Conservation (phyloP, 2,888 invertebrate species). For the Drepanosiphum platanoidis region DNA sequence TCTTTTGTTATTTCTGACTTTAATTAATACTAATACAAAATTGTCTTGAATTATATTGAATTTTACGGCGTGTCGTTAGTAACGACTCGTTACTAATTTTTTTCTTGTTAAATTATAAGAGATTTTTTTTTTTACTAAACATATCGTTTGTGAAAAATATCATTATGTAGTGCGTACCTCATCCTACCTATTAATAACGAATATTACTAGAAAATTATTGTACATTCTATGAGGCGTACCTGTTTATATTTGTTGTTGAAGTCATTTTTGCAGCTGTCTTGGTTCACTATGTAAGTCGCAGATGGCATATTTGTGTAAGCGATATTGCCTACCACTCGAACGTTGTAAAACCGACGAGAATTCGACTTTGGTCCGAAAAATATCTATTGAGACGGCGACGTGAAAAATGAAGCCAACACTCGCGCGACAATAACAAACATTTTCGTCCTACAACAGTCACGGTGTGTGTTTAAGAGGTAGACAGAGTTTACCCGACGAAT, state of each 20-base stretch:
- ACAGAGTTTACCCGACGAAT: not conserved
- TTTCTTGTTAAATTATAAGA: no score
- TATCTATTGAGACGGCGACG: not conserved
- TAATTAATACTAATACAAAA: not conserved
- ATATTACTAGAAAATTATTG: no score
- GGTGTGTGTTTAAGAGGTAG: not conserved
- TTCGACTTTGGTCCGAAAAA: not conserved
- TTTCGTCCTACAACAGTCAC: not conserved
- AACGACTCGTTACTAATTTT: no score
- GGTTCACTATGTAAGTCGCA: not conserved
- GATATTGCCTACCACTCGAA: not conserved
- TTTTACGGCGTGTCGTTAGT: no score
- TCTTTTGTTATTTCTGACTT: not conserved
- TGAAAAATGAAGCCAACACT: not conserved
- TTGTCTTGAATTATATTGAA: not conserved
- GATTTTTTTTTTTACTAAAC: no score
- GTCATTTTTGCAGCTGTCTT: not conserved
- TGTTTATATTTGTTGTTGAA: not conserved
- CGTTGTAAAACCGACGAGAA: not conserved
- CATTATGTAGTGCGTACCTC: no score
- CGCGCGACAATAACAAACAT: not conserved
- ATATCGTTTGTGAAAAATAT: no score
- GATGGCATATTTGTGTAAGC: not conserved
- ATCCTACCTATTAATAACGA: no score
- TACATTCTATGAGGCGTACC: not conserved